Evolutionary conservation across 2,797 vertebrate genomes (phyloP).

Genomic region (Galagoides demidoff): DNA sequence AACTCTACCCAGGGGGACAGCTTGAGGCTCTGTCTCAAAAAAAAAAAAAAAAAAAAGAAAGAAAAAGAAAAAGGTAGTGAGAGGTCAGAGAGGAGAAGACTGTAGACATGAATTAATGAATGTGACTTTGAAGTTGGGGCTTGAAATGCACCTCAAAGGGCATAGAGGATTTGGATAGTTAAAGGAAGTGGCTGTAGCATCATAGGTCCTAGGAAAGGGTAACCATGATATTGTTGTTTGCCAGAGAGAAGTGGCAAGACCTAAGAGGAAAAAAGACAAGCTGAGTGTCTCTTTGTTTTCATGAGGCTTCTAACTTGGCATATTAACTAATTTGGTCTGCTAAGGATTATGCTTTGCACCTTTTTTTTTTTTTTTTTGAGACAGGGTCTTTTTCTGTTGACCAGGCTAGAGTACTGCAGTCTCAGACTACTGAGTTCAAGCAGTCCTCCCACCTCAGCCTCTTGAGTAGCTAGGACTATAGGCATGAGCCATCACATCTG

Average conservation of each 20-base stretch:
- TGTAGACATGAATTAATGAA: not conserved
- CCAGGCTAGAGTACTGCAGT: not conserved
- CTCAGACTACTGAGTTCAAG: not conserved
- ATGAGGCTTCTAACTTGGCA: not conserved
- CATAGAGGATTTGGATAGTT: conserved; percentile 2
- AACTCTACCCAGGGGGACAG: no score
- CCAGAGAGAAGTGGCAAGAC: not conserved
- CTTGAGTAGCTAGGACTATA: not conserved
- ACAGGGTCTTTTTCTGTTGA: not conserved
- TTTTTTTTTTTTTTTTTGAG: not conserved
- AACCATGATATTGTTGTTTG: not conserved
- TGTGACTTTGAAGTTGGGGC: not conserved
- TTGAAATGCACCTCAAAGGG: not conserved
- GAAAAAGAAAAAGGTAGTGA: conserved; percentile 31
- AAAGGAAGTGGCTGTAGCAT: not conserved
- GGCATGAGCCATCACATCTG: not conserved
- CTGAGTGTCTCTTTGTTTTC: conserved; percentile 29
- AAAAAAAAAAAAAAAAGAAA: no score
- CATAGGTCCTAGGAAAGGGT: not conserved
- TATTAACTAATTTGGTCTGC: not conserved
- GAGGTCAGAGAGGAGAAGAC: not conserved
- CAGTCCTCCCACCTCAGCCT: not conserved
- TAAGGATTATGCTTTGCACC: not conserved
- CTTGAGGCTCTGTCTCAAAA: no score
- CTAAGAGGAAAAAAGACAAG: conserved; percentile 3